Base-by-base conservation (phyloP, 2,797 vertebrate species). In the Falco concolor region DNA sequence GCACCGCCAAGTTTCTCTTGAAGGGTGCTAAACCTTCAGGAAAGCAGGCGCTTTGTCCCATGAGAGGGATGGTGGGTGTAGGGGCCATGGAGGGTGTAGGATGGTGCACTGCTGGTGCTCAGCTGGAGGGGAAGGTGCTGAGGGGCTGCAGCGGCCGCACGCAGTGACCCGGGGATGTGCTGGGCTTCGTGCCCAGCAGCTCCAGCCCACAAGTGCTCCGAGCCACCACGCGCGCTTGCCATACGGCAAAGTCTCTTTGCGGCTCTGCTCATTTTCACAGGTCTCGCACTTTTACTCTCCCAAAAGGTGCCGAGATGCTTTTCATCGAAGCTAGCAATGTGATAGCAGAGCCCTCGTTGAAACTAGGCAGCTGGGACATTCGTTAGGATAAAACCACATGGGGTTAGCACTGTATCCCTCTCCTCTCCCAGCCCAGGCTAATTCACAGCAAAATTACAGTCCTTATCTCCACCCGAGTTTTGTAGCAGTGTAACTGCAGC, bases 211-310 rank as follows among this genome's bases (percentile, higher is more conserved):
- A 7, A 61, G 67, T 19, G 22, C 78, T 73, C 9, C 0, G 3
- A 76, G 54, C 18, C 6, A 2, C 45, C 42, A 2, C 0, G 0
- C 2, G 4, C 2, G 0, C 75, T 84, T 38, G 61, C 57, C 11
- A 0, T 7, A 4, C 4, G 5, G 49, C 12, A 7, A 49, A 76
- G 54, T 50, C 30, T 88, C 82, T 74, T 67, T 52, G 59, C 12
- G 5, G 22, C 36, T 91, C 69, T 86, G 53, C 76, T 84, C 61
- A 4, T 78, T 70, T 90, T 93, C 79, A 24, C 2, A 0, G 88
- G 74, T 94, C 90, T 95, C 9, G 0, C 77, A 12, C 79, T 84
- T 78, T 69, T 53, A 34, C 80, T 79, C 42, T 87, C 38, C 50
- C 5, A 6, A 67, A 75, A 76, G 63, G 57, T 2, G 2, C 23